Conservation (phyloP, 2,888 invertebrate species). For the Trichopria drosophilae region DNA sequence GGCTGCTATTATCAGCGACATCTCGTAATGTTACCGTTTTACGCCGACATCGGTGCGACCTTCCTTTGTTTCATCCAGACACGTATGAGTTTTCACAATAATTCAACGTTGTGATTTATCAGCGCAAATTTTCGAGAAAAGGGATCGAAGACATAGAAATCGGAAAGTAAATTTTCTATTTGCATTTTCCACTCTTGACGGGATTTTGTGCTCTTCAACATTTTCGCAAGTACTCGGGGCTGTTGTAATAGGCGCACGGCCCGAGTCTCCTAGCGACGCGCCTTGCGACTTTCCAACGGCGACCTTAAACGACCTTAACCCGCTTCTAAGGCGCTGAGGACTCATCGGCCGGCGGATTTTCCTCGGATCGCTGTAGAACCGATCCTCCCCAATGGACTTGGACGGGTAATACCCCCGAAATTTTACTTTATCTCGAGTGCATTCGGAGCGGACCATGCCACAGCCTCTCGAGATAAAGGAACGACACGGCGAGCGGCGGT, state of each 20-base stretch:
- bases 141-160: too few species aligned
- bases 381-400: slow-evolving; percentile 3
- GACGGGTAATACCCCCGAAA: slow-evolving; percentile 2
- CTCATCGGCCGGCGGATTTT: slow-evolving; percentile 25
- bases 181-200: neutral
- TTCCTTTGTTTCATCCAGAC: too few species aligned
- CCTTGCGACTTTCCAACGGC: slow-evolving; percentile 37
- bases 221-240: too few species aligned
- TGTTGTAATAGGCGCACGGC: too few species aligned
- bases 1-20: too few species aligned
- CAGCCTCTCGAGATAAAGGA: slow-evolving; percentile 17
- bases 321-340: slow-evolving; percentile 28
- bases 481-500: slow-evolving; percentile 15
- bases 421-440: slow-evolving; percentile 15
- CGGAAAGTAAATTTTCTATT: neutral
- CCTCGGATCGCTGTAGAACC: too few species aligned
- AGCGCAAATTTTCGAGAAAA: too few species aligned
- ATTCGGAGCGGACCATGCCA: neutral
- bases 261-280: too few species aligned
- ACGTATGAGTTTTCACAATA: too few species aligned
- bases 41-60: too few species aligned
- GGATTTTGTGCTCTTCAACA: neutral
- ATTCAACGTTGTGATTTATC: too few species aligned
- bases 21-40: too few species aligned
- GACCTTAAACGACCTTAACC: slow-evolving; percentile 41